Conservation (phyloP, 2,888 invertebrate species). For the Volucella inanis region DNA sequence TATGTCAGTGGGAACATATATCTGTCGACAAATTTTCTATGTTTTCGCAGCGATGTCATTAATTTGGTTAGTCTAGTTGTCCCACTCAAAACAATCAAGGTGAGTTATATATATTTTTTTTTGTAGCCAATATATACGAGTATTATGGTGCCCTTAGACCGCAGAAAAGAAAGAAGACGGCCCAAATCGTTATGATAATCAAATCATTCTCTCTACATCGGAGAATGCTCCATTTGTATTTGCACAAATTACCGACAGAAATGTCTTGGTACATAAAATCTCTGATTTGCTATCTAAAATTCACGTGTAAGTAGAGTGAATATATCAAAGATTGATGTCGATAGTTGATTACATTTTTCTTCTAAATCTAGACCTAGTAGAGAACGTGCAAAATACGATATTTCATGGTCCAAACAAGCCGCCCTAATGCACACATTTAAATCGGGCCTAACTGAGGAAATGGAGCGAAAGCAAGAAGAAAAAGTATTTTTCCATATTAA, state of each 20-base stretch:
- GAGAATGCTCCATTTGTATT: conserved; percentile 93
- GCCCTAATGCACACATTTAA: conserved; percentile 91
- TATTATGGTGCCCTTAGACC: conserved; percentile 76
- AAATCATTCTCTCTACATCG: conserved; percentile 91
- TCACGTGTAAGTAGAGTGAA: conserved; percentile 78
- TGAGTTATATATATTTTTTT: conserved; percentile 63
- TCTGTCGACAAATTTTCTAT: conserved; percentile 96
- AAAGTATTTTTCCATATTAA: conserved; percentile 81
- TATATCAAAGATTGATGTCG: neutral
- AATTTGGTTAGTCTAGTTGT: conserved; percentile 92
- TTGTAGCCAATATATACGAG: neutral
- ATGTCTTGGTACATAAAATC: conserved; percentile 94
- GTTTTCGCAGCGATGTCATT: conserved; percentile 96
- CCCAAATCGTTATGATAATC: conserved; percentile 82
- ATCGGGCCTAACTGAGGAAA: conserved; percentile 87
- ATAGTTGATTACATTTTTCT: conserved; percentile 77
- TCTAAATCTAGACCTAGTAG: conserved; percentile 83
- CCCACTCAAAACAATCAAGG: conserved; percentile 92
- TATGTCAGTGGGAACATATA: conserved; percentile 94
- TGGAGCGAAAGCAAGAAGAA: conserved; percentile 87
- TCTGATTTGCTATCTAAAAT: conserved; percentile 92
- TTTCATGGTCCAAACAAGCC: conserved; percentile 88
- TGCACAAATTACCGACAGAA: conserved; percentile 93
- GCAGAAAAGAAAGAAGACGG: conserved; percentile 83
- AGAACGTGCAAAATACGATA: conserved; percentile 81